Percentiles rank a stretch among this genome's conserved stretches.
phyloP scores from a whole-genome alignment of 2,797 vertebrate species.

The Nyctalus aviator region DNA sequence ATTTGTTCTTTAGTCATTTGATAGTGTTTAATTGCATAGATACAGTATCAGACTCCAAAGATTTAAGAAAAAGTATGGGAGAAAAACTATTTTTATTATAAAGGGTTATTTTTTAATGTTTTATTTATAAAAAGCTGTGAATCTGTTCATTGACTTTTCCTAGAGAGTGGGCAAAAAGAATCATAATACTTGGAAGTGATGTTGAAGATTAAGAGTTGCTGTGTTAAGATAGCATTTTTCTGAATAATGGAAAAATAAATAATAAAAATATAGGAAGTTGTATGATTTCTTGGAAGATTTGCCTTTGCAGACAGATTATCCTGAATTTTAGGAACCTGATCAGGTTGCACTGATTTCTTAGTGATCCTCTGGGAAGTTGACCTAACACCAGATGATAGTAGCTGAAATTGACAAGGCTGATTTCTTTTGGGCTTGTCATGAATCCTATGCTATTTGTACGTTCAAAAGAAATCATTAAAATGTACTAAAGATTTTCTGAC shows the following conservation, averaged over 20 bases:
- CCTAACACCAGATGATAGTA: neutral
- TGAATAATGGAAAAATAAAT: slow-evolving; percentile 1
- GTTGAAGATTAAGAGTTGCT: slow-evolving; percentile 32
- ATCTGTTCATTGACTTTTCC: slow-evolving; percentile 14
- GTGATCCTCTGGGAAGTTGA: neutral
- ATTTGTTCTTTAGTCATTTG: neutral
- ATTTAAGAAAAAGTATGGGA: neutral
- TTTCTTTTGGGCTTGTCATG: neutral
- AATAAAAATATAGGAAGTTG: neutral
- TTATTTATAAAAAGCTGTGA: neutral
- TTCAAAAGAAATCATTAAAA: neutral
- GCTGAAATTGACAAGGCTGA: neutral
- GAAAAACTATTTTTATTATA: neutral
- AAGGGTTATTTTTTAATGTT: neutral
- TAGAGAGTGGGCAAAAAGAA: neutral
- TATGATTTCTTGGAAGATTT: neutral
- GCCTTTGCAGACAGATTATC: neutral
- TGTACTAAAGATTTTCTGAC: neutral
- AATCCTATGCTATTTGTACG: neutral
- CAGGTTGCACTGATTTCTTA: neutral
- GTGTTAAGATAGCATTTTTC: neutral
- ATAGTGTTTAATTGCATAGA: neutral
- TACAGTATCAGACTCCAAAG: neutral
- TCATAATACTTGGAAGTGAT: neutral
- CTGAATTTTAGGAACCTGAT: neutral